Conservation (phyloP, 2,888 invertebrate genomes). For the Tethea ocularis region DNA sequence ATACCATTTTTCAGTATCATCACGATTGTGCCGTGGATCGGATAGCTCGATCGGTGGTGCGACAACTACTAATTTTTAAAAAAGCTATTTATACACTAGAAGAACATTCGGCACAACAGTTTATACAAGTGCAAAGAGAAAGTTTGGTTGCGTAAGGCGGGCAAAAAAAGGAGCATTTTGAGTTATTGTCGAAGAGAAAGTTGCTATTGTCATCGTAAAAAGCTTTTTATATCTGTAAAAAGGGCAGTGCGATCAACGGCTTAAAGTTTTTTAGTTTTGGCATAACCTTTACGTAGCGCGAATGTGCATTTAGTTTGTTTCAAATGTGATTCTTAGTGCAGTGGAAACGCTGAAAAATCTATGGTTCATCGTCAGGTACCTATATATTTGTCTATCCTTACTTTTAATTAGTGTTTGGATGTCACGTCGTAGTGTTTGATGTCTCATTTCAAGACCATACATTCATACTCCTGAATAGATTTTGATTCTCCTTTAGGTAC, state of each 20-base stretch:
- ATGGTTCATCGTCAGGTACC: not conserved
- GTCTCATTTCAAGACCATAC: too few relatives aligned
- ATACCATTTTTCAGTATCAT: slow-evolving; percentile 82
- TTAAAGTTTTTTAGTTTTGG: slow-evolving; percentile 72
- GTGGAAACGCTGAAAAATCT: slow-evolving; percentile 16
- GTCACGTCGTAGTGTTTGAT: too few relatives aligned
- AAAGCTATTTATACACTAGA: slow-evolving; percentile 36
- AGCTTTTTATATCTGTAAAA: slow-evolving; percentile 68
- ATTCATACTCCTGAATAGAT: too few relatives aligned
- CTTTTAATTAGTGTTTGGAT: not conserved
- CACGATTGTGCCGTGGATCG: slow-evolving; percentile 79
- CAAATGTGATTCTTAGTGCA: slow-evolving; percentile 21
- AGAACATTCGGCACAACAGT: slow-evolving; percentile 35
- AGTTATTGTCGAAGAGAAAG: slow-evolving; percentile 74
- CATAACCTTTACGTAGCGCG: slow-evolving; percentile 61
- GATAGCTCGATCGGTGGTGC: slow-evolving; percentile 72
- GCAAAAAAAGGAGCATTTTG: slow-evolving; percentile 66
- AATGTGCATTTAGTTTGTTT: slow-evolving; percentile 55
- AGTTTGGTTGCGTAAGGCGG: slow-evolving; percentile 59
- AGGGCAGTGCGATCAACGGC: slow-evolving; percentile 56
- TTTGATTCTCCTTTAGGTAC: too few relatives aligned
- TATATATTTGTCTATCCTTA: not conserved
- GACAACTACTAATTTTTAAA: slow-evolving; percentile 56
- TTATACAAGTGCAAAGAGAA: slow-evolving; percentile 65
- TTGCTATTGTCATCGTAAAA: slow-evolving; percentile 67